Base-by-base conservation (phyloP, 2,797 vertebrate species). In the Siniperca scherzeri region DNA sequence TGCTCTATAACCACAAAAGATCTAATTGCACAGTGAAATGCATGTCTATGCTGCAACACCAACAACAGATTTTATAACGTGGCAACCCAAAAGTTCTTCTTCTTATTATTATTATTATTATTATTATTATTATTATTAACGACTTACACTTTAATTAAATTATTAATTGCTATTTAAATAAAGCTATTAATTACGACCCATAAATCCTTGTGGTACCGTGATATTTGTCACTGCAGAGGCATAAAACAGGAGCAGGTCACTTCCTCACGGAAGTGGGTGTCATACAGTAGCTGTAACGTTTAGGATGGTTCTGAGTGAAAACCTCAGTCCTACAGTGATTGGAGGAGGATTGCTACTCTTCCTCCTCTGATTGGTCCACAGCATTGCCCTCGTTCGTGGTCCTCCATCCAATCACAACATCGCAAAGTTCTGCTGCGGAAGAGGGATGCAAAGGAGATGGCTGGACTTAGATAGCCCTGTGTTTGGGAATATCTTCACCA, bases 391-490 rank as follows among this genome's bases (percentile, higher is more conserved):
- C 21, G 30, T 66, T 17, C 0, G 2, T 3, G 42, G 16, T 3
- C 14, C 38, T 53, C 56, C 46, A 11, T 7, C 94, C 92, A 94
- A 94, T 94, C 92, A 62, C 44, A 22, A 4, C 25, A 2, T 2
- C 19, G 40, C 16, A 94, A 95, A 95, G 94, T 94, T 94, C 33
- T 71, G 62, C 22, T 87, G 87, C 94, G 94, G 94, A 95, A 94
- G 91, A 67, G 70, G 59, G 82, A 88, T 85, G 91, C 56, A 17
- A 76, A 61, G 80, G 89, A 88, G 87, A 92, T 92, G 91, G 87
- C 88, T 76, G 82, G 70, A 74, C 64, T 88, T 84, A 87, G 91
- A 89, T 92, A 91, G 77, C 86, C 48, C 21, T 27, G 87, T 73
- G 46, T 80, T 71, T 30, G 40, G 22, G 6, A 59, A 64, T 65